Percentiles rank a stretch among this genome's conserved stretches.
Conservation (phyloP, 2,113 vertebrate genomes). For the Orycteropus afer region DNA sequence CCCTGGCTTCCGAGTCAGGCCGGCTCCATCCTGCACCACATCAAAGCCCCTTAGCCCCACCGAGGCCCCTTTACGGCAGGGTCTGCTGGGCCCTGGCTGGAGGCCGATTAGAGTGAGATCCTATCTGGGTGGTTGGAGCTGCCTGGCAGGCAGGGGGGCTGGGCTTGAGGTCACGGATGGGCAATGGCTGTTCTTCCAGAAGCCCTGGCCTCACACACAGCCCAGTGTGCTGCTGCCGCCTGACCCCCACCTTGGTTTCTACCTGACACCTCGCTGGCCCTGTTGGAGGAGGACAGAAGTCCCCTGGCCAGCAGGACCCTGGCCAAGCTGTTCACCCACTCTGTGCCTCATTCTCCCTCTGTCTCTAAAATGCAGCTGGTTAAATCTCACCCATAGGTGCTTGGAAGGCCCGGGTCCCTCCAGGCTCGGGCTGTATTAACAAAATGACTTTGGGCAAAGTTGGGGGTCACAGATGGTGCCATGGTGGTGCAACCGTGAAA, state of each 20-base stretch:
- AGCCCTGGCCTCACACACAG: background rate
- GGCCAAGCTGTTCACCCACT: background rate
- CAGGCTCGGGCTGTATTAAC: background rate
- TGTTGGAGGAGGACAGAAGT: background rate
- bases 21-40: slow-evolving; percentile 48
- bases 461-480: background rate
- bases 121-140: background rate
- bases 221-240: background rate
- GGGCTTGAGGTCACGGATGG: background rate
- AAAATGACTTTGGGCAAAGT: background rate
- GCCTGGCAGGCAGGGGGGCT: background rate
- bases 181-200: background rate
- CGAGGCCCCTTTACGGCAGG: slow-evolving; percentile 12
- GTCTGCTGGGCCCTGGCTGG: background rate
- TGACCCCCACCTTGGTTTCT: too few species aligned
- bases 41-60: slow-evolving; percentile 57
- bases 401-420: accelerated
- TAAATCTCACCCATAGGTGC: too few species aligned
- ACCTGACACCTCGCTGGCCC: background rate
- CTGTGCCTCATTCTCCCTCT: background rate
- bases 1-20: background rate
- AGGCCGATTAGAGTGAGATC: slow-evolving; percentile 50
- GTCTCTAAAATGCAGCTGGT: background rate
- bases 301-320: accelerated
- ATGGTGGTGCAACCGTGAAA: background rate